Conservation (phyloP, 2,113 vertebrate species). For the Psephotus haematonotus region DNA sequence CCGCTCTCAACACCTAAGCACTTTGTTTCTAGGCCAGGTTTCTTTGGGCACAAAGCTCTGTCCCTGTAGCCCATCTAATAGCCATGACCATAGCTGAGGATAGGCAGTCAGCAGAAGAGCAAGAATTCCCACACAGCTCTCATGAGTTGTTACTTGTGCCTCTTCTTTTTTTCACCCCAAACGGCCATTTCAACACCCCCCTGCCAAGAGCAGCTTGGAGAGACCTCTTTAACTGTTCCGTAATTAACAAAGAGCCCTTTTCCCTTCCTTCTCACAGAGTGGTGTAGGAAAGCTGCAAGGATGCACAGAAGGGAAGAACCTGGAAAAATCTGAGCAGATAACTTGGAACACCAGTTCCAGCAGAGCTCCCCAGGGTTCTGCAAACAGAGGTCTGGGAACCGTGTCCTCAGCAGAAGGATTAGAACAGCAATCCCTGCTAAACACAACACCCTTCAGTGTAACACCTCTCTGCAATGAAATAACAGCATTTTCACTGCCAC, state of each 20-base stretch:
- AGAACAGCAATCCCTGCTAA: not conserved
- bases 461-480: not conserved
- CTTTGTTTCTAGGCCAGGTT: not conserved
- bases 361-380: not conserved
- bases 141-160: not conserved
- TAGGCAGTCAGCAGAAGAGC: not conserved
- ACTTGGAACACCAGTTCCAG: not conserved
- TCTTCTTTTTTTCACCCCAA: fast-evolving
- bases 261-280: not conserved
- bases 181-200: not conserved
- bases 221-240: not conserved
- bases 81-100: not conserved
- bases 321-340: not conserved
- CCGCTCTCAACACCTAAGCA: fast-evolving
- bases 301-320: not conserved
- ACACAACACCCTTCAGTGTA: not conserved
- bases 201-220: not conserved
- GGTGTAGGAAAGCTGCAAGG: not conserved
- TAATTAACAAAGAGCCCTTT: not conserved
- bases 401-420: not conserved
- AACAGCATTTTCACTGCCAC: not conserved
- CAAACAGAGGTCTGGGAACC: not conserved
- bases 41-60: not conserved
- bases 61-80: not conserved
- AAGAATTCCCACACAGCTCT: not conserved